phyloP scores from a whole-genome alignment of 1,140 invertebrate species.

The Listronotus oregonensis region DNA sequence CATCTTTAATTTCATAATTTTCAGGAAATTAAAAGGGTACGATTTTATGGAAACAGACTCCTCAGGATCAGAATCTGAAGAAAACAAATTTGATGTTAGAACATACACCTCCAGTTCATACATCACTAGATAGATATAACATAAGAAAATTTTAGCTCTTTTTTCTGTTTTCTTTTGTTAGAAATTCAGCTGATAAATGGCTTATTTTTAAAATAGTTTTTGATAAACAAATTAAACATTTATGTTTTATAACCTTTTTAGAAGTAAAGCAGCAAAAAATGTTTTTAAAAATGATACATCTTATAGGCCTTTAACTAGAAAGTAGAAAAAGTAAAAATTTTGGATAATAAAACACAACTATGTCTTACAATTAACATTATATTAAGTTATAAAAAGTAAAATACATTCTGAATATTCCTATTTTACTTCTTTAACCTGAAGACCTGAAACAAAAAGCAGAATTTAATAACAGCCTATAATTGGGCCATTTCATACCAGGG shows the following conservation, averaged over 20 bases:
- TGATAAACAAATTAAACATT: no score
- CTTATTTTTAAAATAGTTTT: no score
- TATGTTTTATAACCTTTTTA: no score
- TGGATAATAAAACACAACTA: neutral
- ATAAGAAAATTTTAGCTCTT: no score
- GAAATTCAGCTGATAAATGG: neutral
- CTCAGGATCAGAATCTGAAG: constrained; percentile 43
- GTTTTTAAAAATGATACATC: no score
- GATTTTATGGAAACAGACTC: constrained; percentile 33
- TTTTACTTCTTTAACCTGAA: constrained; percentile 84
- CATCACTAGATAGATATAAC: constrained; percentile 11
- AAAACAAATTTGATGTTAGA: constrained; percentile 44
- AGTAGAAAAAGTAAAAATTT: no score
- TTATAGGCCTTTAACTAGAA: no score
- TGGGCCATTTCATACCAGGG: no score
- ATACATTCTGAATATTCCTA: constrained; percentile 53
- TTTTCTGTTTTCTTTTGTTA: no score
- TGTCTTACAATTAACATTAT: constrained; percentile 23
- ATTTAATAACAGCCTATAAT: no score
- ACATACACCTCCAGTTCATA: constrained; percentile 22
- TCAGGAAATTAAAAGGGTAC: constrained; percentile 35
- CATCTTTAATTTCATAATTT: no score
- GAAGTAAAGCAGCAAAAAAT: no score
- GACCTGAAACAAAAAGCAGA: constrained; percentile 61
- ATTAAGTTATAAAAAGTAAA: constrained; percentile 30